A percentile compares a stretch with the other conserved stretches of the same genome.
Conservation (phyloP, 2,113 vertebrate species). For the Percina caprodes region DNA sequence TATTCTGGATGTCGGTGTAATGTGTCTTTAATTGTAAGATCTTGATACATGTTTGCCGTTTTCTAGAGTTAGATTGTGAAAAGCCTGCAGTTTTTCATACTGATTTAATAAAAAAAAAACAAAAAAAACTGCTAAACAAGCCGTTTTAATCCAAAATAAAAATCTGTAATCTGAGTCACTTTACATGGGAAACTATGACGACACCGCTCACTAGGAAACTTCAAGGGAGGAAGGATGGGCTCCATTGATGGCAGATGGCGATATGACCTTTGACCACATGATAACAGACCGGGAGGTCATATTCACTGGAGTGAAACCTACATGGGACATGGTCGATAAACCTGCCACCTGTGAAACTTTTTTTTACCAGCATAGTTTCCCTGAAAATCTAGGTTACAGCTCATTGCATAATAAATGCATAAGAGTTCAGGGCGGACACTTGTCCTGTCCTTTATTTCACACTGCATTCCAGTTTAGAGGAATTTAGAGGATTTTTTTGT, state of each 20-base stretch:
- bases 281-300: conserved; percentile 52
- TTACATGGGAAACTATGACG: conserved; percentile 21
- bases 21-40: not conserved
- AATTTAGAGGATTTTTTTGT: conserved; percentile 32
- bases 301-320: conserved; percentile 48
- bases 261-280: conserved; percentile 60
- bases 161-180: not conserved
- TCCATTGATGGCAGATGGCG: conserved; percentile 65
- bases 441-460: conserved; percentile 61
- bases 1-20: not conserved
- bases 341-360: conserved; percentile 32
- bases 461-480: conserved; percentile 15
- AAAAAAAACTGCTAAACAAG: too few species aligned
- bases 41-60: not conserved
- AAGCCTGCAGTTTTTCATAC: not conserved
- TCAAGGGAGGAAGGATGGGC: conserved; percentile 35
- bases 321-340: conserved; percentile 21
- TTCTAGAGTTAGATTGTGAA: not conserved
- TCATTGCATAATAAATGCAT: conserved; percentile 48
- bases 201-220: conserved; percentile 40
- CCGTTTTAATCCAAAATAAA: too few species aligned
- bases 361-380: not conserved
- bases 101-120: not conserved
- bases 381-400: conserved; percentile 51
- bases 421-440: conserved; percentile 43